Evolutionary conservation across 2,888 invertebrate genomes (phyloP).

Genomic region (Heliconius cydno): DNA sequence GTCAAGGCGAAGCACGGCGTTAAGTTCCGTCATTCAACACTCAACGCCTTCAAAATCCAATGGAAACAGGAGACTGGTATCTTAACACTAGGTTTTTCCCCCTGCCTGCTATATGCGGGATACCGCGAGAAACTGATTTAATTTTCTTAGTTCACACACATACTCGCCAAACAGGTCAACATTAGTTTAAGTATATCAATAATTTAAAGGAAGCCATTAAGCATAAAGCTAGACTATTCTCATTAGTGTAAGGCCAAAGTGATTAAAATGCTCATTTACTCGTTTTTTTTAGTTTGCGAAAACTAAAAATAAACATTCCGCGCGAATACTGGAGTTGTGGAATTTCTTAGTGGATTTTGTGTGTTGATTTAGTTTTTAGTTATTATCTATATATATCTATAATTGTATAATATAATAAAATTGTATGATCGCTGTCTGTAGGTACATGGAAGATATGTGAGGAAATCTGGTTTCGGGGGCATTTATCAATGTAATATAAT

Average conservation of each 20-base stretch:
- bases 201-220: slow-evolving; percentile 22
- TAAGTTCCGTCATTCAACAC: too few species aligned
- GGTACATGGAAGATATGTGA: too few species aligned
- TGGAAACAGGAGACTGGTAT: too few species aligned
- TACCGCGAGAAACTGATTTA: too few species aligned
- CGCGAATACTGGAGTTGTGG: background rate
- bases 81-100: too few species aligned
- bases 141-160: background rate
- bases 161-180: slow-evolving; percentile 3
- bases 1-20: too few species aligned
- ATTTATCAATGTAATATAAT: too few species aligned
- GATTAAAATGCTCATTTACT: slow-evolving; percentile 4
- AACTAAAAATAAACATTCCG: background rate
- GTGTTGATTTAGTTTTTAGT: background rate
- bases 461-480: too few species aligned
- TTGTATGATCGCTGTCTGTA: too few species aligned
- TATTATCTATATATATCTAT: background rate
- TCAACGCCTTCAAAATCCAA: too few species aligned
- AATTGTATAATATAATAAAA: background rate
- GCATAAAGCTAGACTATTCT: slow-evolving; percentile 17
- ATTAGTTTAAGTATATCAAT: slow-evolving; percentile 15
- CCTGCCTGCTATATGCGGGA: too few species aligned
- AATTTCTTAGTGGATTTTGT: background rate
- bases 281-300: background rate
- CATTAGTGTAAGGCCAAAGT: slow-evolving; percentile 19